phyloP scores from a whole-genome alignment of 2,888 invertebrate genomes.

The Hydraecia micacea region DNA sequence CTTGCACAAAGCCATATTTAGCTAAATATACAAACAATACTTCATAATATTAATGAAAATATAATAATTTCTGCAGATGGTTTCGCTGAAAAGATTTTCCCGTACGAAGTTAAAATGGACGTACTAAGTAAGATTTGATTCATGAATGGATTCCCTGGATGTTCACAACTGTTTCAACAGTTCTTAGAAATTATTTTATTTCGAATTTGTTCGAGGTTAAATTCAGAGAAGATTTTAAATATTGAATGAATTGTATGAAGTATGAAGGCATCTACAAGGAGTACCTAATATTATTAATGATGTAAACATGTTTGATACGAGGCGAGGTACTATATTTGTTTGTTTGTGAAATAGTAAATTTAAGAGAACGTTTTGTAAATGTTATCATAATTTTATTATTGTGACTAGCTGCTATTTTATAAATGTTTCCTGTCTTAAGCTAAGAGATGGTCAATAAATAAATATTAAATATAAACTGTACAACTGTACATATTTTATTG shows the following conservation, averaged over 20 bases:
- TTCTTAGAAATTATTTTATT: slow-evolving; percentile 25
- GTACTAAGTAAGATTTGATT: slow-evolving; percentile 23
- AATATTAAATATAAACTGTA: slow-evolving; percentile 80
- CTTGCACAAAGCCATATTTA: slow-evolving; percentile 42
- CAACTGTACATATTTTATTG: slow-evolving; percentile 42
- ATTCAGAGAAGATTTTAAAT: slow-evolving; percentile 10
- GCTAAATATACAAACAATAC: slow-evolving; percentile 15
- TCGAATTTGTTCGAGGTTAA: slow-evolving; percentile 3
- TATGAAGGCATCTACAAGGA: slow-evolving; percentile 31
- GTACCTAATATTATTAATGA: slow-evolving; percentile 22
- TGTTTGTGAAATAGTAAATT: slow-evolving; percentile 73
- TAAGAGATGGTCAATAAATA: slow-evolving; percentile 88
- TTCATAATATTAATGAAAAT: slow-evolving; percentile 13
- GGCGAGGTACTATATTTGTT: slow-evolving; percentile 70
- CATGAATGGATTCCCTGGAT: slow-evolving; percentile 4
- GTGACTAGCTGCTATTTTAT: slow-evolving; percentile 88
- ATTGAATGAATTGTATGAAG: slow-evolving; percentile 7
- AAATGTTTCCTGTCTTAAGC: slow-evolving; percentile 88
- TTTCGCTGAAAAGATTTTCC: slow-evolving; percentile 32
- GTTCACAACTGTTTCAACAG: no score
- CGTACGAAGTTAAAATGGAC: slow-evolving; percentile 11
- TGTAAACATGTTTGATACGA: slow-evolving; percentile 61
- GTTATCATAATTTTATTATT: slow-evolving; percentile 87
- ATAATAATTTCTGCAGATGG: slow-evolving; percentile 31
- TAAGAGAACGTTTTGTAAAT: slow-evolving; percentile 82